phyloP scores from a whole-genome alignment of 2,888 invertebrate species.

The Aethes cnicana region DNA sequence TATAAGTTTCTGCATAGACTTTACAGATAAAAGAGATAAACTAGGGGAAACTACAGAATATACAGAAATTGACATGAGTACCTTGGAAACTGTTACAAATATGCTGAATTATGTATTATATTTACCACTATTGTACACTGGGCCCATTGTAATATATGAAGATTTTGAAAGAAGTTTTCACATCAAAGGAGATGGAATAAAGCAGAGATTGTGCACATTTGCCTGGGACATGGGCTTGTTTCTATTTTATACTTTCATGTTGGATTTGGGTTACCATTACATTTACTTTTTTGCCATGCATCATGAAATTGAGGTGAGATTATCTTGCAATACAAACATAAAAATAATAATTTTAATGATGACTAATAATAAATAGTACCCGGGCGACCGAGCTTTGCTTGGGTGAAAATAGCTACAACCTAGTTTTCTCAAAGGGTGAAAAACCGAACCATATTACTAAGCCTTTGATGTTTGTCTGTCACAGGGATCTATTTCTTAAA shows the following conservation, averaged over 20 bases:
- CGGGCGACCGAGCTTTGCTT: no score
- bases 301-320: conserved; percentile 83
- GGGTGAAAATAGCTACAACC: no score
- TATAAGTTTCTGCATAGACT: conserved; percentile 88
- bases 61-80: conserved; percentile 30
- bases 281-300: conserved; percentile 91
- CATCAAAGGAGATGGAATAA: conserved; percentile 44
- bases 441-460: no score
- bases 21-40: conserved; percentile 56
- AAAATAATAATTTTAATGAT: no score
- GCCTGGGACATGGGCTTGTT: conserved; percentile 79
- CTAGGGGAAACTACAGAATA: conserved; percentile 33
- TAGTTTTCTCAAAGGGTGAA: no score
- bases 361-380: no score
- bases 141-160: conserved; percentile 91
- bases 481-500: no score
- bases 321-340: no score
- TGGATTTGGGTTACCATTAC: conserved; percentile 89
- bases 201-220: conserved; percentile 64
- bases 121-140: conserved; percentile 90
- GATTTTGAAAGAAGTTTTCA: conserved; percentile 83
- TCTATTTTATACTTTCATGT: conserved; percentile 85
- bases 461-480: no score
- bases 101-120: conserved; percentile 90
- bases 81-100: conserved; percentile 57